phyloP scores from a whole-genome alignment of 2,888 invertebrate species.

The Bhutanitis thaidina region DNA sequence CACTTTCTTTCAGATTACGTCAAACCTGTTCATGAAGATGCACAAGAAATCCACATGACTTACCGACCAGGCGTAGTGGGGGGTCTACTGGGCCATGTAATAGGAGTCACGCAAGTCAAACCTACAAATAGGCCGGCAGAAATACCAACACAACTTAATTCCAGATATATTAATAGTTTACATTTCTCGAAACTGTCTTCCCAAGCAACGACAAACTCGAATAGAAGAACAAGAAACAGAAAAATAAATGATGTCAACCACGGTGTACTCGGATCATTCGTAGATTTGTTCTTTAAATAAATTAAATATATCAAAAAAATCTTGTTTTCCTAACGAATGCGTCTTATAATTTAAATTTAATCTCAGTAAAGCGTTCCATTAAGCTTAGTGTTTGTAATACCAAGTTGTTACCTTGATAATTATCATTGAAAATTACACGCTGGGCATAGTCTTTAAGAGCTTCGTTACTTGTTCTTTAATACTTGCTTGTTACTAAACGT shows the following conservation, averaged over 20 bases:
- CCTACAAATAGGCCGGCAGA: slow-evolving; percentile 35
- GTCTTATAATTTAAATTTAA: not conserved
- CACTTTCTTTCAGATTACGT: slow-evolving; percentile 45
- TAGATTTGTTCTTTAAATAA: slow-evolving; percentile 64
- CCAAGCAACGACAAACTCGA: slow-evolving; percentile 20
- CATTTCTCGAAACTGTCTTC: slow-evolving; percentile 27
- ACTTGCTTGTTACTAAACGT: no score
- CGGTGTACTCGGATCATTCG: slow-evolving; percentile 57
- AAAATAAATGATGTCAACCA: slow-evolving; percentile 34
- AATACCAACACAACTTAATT: slow-evolving; percentile 22
- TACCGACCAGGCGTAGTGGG: slow-evolving; percentile 59
- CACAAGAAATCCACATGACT: slow-evolving; percentile 34
- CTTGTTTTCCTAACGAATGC: slow-evolving; percentile 11
- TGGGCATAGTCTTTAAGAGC: no score
- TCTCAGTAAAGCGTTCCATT: slow-evolving; percentile 1
- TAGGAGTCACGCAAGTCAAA: slow-evolving; percentile 48
- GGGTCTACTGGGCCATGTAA: slow-evolving; percentile 48
- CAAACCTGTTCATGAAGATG: slow-evolving; percentile 62
- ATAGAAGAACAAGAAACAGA: slow-evolving; percentile 32
- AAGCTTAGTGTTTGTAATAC: not conserved
- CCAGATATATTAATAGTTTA: slow-evolving; percentile 21
- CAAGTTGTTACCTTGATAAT: no score
- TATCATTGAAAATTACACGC: no score
- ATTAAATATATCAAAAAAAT: slow-evolving; percentile 20
- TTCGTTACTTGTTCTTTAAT: no score